phyloP scores from a whole-genome alignment of 2,888 invertebrate genomes.

The Caenorhabditis zanzibari region DNA sequence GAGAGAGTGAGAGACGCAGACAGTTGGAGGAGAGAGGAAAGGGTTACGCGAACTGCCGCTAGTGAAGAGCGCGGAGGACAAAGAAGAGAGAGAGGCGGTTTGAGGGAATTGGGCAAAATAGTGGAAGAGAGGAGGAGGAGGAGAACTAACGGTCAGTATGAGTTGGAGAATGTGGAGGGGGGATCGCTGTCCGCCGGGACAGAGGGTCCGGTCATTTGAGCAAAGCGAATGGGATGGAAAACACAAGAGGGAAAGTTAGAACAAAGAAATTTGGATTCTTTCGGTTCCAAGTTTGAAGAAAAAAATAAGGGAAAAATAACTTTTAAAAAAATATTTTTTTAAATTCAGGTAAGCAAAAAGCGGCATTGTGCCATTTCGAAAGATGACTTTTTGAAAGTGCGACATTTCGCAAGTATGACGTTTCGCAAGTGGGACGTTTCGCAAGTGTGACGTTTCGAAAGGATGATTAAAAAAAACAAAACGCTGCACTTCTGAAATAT shows the following conservation, averaged over 20 bases:
- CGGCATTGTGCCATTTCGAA: too few relatives aligned
- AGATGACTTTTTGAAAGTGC: too few relatives aligned
- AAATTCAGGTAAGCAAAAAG: too few relatives aligned
- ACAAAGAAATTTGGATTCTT: not conserved
- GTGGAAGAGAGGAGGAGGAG: not conserved
- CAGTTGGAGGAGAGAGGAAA: conserved; percentile 19
- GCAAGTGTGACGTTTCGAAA: too few relatives aligned
- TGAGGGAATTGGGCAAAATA: not conserved
- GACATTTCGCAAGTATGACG: too few relatives aligned
- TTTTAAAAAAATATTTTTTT: too few relatives aligned
- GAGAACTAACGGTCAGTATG: conserved; percentile 11
- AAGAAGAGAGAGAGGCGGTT: conserved; percentile 10
- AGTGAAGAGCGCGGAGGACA: conserved; percentile 14
- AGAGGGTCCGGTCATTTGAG: conserved; percentile 25
- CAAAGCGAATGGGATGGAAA: not conserved
- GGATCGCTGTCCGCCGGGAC: conserved; percentile 5
- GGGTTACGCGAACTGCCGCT: conserved; percentile 12
- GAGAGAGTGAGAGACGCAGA: conserved; percentile 43
- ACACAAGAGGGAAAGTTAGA: not conserved
- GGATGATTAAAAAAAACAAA: too few relatives aligned
- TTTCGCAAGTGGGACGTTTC: too few relatives aligned
- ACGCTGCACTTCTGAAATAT: too few relatives aligned
- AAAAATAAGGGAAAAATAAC: too few relatives aligned
- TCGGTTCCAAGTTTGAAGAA: too few relatives aligned
- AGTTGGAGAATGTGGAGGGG: conserved; percentile 19